Percentiles rank a stretch among this genome's conserved stretches.
phyloP scores from a whole-genome alignment of 1,140 invertebrate genomes.

The Habropoda laboriosa region DNA sequence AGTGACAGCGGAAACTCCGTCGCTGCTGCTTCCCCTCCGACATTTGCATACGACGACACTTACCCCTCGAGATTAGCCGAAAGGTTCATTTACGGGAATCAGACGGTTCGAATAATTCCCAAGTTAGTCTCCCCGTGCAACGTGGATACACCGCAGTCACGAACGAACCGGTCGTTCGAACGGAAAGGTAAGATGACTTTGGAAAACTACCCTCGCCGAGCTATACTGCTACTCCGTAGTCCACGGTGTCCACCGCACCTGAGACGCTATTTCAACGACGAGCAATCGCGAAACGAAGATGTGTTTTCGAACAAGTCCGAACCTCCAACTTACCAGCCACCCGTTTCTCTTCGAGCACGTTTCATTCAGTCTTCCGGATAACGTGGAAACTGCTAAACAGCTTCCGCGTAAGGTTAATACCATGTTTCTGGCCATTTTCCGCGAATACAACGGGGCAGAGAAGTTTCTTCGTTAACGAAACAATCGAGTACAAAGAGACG shows the following conservation, averaged over 20 bases:
- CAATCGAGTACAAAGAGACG: background rate
- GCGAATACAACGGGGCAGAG: no score
- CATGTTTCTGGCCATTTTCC: background rate
- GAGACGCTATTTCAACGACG: background rate
- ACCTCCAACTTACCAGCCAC: background rate
- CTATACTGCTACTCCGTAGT: background rate
- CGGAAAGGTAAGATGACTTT: background rate
- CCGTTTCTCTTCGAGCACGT: background rate
- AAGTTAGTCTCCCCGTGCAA: background rate
- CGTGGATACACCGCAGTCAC: background rate
- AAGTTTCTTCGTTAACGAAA: background rate
- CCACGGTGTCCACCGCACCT: background rate
- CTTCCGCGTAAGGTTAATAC: no score
- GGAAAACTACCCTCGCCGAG: background rate
- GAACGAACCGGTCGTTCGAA: background rate
- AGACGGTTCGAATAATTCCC: conserved; percentile 4
- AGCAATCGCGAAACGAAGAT: background rate
- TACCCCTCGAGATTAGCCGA: conserved; percentile 17
- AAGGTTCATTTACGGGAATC: conserved; percentile 26
- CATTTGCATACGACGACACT: conserved; percentile 30
- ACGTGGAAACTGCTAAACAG: background rate
- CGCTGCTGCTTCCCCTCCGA: background rate
- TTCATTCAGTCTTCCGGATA: background rate
- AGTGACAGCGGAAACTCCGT: background rate
- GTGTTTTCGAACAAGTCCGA: no score